Conservation (phyloP, 2,888 invertebrate genomes). For the Netelia melanura region DNA sequence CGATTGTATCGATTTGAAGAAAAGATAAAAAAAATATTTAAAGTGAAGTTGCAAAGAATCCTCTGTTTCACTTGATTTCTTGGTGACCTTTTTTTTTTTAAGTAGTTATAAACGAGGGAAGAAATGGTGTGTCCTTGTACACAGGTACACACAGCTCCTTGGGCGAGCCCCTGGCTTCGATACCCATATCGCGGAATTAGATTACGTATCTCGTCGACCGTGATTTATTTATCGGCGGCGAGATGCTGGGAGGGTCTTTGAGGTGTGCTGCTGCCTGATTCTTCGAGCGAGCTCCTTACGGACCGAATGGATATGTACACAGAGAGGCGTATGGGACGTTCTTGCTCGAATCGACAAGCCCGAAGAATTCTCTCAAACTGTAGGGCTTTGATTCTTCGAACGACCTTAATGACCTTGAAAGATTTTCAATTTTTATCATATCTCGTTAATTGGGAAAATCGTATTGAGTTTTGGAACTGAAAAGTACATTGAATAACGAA, state of each 20-base stretch:
- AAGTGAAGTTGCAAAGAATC: neutral
- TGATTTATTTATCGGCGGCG: slow-evolving; percentile 80
- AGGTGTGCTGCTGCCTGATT: slow-evolving; percentile 71
- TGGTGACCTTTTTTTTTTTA: slow-evolving; percentile 16
- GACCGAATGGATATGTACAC: neutral
- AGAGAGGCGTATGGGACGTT: neutral
- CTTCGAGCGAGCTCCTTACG: slow-evolving; percentile 42
- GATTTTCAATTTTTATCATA: too few relatives aligned
- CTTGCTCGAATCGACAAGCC: too few relatives aligned
- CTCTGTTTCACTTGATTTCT: neutral
- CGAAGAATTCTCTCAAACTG: too few relatives aligned
- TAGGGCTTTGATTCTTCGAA: too few relatives aligned
- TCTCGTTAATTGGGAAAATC: too few relatives aligned
- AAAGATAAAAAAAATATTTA: neutral
- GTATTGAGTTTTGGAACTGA: too few relatives aligned
- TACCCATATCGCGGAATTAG: slow-evolving; percentile 78
- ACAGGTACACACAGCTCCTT: slow-evolving; percentile 22
- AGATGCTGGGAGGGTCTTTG: slow-evolving; percentile 70
- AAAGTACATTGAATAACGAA: too few relatives aligned
- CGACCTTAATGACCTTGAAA: too few relatives aligned
- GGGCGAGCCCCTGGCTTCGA: slow-evolving; percentile 68
- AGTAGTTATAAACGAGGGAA: neutral
- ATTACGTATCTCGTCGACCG: slow-evolving; percentile 78
- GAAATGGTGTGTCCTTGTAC: slow-evolving; percentile 50
- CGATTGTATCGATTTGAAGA: neutral